A percentile compares a stretch with the other conserved stretches of the same genome.
Conservation (phyloP, 2,888 invertebrate species). For the Periphyllus acericola region DNA sequence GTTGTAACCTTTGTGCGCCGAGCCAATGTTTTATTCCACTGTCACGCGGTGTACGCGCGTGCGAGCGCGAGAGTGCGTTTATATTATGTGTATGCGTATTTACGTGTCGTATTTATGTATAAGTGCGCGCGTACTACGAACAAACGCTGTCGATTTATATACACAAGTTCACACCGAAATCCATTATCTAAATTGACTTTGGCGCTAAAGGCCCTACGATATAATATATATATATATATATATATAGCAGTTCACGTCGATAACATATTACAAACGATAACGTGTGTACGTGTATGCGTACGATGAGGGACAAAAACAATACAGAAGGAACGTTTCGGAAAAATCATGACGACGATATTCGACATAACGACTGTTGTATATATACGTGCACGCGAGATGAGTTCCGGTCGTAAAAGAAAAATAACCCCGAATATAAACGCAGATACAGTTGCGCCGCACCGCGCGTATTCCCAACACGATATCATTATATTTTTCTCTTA, state of each 20-base stretch:
- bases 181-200: slow-evolving; percentile 31
- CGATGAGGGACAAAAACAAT: neutral
- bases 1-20: slow-evolving; percentile 14
- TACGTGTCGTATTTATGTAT: neutral
- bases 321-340: neutral
- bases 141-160: neutral
- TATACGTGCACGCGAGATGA: neutral
- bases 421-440: neutral
- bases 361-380: no score
- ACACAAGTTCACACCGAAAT: neutral
- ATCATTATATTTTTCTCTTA: neutral
- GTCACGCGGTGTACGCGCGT: neutral
- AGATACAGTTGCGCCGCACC: neutral
- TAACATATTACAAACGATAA: neutral
- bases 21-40: slow-evolving; percentile 18
- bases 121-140: neutral
- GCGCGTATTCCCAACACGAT: neutral
- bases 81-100: neutral
- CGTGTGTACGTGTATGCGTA: neutral
- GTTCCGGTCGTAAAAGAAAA: slow-evolving; percentile 1
- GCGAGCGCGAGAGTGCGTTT: neutral
- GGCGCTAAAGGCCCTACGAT: neutral
- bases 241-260: neutral
- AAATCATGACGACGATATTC: neutral
- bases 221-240: neutral